Percentiles rank a stretch among this genome's conserved stretches.
Conservation (phyloP, 2,888 invertebrate genomes). For the Epinotia brunnichana region DNA sequence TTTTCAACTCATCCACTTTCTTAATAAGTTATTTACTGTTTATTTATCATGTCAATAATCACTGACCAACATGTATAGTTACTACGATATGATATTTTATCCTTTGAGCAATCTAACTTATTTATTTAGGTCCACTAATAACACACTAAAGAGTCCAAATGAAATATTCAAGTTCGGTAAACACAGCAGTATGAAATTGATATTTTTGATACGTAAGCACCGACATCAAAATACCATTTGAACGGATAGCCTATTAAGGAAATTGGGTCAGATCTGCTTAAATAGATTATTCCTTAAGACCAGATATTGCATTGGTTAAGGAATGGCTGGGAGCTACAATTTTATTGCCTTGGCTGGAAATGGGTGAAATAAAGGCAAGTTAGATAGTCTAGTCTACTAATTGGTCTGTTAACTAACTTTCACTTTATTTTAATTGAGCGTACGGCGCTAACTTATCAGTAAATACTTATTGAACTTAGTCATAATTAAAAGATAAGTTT, state of each 20-base stretch:
- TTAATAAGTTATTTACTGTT: too few relatives aligned
- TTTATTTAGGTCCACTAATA: neutral
- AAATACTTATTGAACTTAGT: too few relatives aligned
- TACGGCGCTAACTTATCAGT: too few relatives aligned
- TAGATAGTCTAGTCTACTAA: too few relatives aligned
- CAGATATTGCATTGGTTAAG: neutral
- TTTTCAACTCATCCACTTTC: too few relatives aligned
- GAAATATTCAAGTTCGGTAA: constrained; percentile 1
- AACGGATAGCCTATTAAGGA: neutral
- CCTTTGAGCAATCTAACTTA: neutral
- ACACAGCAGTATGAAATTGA: neutral
- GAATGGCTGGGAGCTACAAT: too few relatives aligned
- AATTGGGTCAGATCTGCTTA: neutral
- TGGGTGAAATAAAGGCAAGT: too few relatives aligned
- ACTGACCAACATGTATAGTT: neutral
- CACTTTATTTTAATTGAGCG: too few relatives aligned
- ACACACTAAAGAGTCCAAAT: neutral
- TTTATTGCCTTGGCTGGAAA: too few relatives aligned
- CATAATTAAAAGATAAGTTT: too few relatives aligned
- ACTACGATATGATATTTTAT: neutral
- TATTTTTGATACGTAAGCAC: neutral
- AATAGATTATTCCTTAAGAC: neutral
- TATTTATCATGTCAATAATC: too few relatives aligned
- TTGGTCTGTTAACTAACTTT: too few relatives aligned
- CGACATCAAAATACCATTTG: neutral